Evolutionary conservation across 2,888 invertebrate species (phyloP).

Genomic region (Apotomis turbidana): DNA sequence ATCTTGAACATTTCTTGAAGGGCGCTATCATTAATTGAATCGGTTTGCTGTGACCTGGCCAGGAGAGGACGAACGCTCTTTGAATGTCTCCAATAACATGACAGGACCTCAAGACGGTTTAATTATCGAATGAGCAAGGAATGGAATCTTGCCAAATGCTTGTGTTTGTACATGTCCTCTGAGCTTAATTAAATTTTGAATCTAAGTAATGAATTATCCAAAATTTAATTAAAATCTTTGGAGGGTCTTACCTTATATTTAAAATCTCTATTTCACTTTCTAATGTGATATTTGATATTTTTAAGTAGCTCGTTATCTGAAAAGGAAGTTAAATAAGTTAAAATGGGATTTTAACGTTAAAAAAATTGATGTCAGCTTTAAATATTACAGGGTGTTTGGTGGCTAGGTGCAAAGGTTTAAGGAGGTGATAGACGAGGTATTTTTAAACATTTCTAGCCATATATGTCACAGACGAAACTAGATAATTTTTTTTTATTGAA

Average conservation of each 20-base stretch:
- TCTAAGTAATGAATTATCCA: neutral
- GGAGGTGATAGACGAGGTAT: no score
- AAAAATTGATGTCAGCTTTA: no score
- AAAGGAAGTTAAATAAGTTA: slow-evolving; percentile 51
- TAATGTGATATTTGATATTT: slow-evolving; percentile 85
- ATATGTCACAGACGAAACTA: no score
- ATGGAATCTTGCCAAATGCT: slow-evolving; percentile 33
- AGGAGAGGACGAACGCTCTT: neutral
- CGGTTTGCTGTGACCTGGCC: neutral
- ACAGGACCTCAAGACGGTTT: slow-evolving; percentile 16
- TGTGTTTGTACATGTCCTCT: slow-evolving; percentile 24
- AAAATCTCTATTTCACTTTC: slow-evolving; percentile 87
- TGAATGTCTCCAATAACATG: neutral
- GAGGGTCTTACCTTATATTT: slow-evolving; percentile 86
- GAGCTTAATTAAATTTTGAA: slow-evolving; percentile 30
- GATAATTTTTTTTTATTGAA: no score
- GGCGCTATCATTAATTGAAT: neutral
- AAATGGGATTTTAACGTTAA: no score
- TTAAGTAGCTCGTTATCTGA: slow-evolving; percentile 87
- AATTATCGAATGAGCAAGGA: slow-evolving; percentile 18
- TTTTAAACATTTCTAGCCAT: no score
- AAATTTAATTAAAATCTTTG: slow-evolving; percentile 24
- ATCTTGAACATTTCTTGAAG: neutral
- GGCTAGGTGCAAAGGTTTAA: no score
- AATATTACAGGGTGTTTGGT: no score